Conservation (phyloP, 2,113 vertebrate species). For the Arothron firmamentum region DNA sequence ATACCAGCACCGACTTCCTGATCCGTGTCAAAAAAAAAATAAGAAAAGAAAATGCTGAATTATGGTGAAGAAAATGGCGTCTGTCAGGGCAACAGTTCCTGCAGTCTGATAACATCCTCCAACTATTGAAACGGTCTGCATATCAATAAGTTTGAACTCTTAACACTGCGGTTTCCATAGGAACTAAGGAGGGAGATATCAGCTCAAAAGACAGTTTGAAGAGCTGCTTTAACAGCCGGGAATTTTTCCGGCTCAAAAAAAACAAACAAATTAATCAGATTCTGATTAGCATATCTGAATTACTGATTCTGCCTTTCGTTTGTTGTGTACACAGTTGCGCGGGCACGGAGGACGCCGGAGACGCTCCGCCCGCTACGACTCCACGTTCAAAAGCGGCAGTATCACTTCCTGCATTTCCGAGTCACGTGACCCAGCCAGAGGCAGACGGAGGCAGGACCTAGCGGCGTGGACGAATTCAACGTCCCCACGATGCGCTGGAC, state of each 20-base stretch:
- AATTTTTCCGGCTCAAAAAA: conserved; percentile 31
- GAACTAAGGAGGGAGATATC: conserved; percentile 58
- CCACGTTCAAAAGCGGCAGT: too few relatives aligned
- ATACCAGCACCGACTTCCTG: conserved; percentile 23
- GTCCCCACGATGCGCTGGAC: too few relatives aligned
- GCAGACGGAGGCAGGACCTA: too few relatives aligned
- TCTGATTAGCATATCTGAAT: background rate
- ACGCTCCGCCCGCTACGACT: too few relatives aligned
- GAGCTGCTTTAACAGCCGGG: conserved; percentile 32
- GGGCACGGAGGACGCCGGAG: too few relatives aligned
- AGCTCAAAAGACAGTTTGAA: conserved; percentile 39
- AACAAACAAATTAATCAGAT: background rate
- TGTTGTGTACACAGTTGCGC: background rate
- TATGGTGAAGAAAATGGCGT: conserved; percentile 29
- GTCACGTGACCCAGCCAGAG: too few relatives aligned
- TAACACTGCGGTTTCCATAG: conserved; percentile 69
- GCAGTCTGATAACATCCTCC: conserved; percentile 25
- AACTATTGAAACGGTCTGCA: conserved; percentile 38
- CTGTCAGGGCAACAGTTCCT: conserved; percentile 16
- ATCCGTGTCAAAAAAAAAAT: conserved; percentile 12
- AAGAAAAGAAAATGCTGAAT: conserved; percentile 10
- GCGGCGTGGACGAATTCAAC: too few relatives aligned
- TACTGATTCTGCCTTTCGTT: background rate
- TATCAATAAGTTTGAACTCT: conserved; percentile 57
- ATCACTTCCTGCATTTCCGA: too few relatives aligned